A percentile compares a stretch with the other conserved stretches of the same genome.
These are phyloP conservation scores for Euglossa dilemma DNA, from an alignment of 1,140 invertebrate species.

Conservation along the genomic window DNA sequence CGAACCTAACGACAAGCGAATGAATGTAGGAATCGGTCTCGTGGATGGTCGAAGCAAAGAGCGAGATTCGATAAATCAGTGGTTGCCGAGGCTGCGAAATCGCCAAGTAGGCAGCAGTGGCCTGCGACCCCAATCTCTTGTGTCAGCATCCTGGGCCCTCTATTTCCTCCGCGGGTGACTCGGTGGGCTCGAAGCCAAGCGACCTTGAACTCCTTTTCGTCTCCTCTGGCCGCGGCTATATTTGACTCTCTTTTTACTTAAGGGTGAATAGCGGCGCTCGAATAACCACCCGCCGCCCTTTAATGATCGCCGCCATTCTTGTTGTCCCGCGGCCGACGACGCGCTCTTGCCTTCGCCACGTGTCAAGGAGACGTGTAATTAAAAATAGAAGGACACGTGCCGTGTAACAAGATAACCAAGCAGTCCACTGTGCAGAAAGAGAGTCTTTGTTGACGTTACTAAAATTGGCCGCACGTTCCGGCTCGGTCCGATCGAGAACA, in stretches of 20 bases:
- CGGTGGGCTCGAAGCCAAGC: slow-evolving; percentile 66
- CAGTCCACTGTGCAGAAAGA: background rate
- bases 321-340: background rate
- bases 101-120: slow-evolving; percentile 21
- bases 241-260: slow-evolving; percentile 63
- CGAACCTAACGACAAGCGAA: background rate
- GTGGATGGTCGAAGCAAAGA: background rate
- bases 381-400: slow-evolving; percentile 23
- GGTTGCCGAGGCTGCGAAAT: background rate
- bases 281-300: slow-evolving; percentile 55
- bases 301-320: slow-evolving; percentile 51
- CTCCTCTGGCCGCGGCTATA: slow-evolving; percentile 50
- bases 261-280: slow-evolving; percentile 59
- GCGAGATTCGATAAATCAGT: slow-evolving; percentile 29
- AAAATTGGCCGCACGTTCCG: background rate
- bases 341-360: slow-evolving; percentile 12
- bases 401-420: slow-evolving; percentile 13
- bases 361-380: slow-evolving; percentile 48
- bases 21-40: background rate
- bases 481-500: background rate
- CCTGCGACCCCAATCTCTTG: slow-evolving; percentile 55
- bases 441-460: background rate
- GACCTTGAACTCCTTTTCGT: slow-evolving; percentile 70
- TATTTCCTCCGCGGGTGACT: slow-evolving; percentile 30
- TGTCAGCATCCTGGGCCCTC: slow-evolving; percentile 66